Evolutionary conservation across 2,888 invertebrate species (phyloP), one percentile per base, ranked within the genome.

Genomic region (Tachina fera): DNA sequence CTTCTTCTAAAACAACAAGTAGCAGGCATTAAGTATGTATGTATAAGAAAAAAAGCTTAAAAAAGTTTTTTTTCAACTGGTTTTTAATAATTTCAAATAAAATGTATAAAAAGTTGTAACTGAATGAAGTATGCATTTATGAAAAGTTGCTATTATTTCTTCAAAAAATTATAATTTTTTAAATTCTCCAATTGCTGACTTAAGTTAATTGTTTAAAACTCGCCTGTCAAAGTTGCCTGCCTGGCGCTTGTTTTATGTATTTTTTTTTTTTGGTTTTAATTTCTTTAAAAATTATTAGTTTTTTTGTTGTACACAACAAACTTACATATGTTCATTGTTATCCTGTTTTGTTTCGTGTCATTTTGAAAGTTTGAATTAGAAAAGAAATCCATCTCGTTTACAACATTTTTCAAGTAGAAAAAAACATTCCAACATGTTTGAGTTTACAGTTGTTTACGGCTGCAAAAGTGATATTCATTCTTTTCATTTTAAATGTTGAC

Each of bases 401-500:
- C 51, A 61, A 70, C 53, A 75, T 75, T 74, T 80, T 81, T 65
- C 31, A 31, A 53, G 53, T 70, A 49, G 0, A 31, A 77, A 68
- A 47, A 83, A 45, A 31, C 70, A 71, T 71, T 80, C 76, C 81
- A 85, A 85, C 85, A 78, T 79, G 85, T 85, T 85, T 75, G 65
- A 60, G 58, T 82, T 85, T 79, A 85, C 85, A 75, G 82, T 85
- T 85, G 74, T 65, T 63, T 31, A 49, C 49, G 14, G 56, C 68
- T 67, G 70, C 45, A 71, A 76, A 82, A 82, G 49, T 71, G 49
- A 63, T 82, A 58, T 82, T 82, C 61, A 68, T 76, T 76, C 65
- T 65, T 10, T 82, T 76, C 53, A 68, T 75, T 74, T 81, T 19
- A 61, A 31, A 75, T 80, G 39, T 31, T 45, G 19, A 63, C 14